Base-by-base conservation (phyloP, 1,140 invertebrate species). In the Diachasma alloeum region DNA sequence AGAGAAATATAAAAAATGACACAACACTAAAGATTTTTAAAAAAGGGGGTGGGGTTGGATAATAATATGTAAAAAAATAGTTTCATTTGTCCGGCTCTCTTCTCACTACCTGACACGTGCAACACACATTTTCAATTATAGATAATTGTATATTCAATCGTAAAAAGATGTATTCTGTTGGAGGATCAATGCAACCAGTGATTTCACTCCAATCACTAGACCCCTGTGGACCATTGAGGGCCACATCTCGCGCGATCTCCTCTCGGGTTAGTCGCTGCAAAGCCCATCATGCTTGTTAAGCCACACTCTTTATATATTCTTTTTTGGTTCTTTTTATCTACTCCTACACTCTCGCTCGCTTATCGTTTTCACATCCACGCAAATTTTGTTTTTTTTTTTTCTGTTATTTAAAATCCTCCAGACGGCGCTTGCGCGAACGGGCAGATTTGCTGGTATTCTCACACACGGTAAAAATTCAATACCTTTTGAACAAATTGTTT, bases 261-360 rank as follows among this genome's bases (percentile, higher is more conserved):
- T 73, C 76, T 81, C 70, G 81, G 81, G 87, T 89, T 89, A 89
- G 87, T 89, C 85, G 88, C 88, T 89, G 88, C 88, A 88, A 89
- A 89, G 88, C 87, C 83, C 80, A 82, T 74, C 88, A 89, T 89
- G 88, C 88, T 89, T 83, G 84, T 89, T 88, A 89, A 87, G 86
- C 85, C 68, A 88, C 84, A 87, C 81, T 85, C 82, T 81, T 81
- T 79, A 69, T 79, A 78, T 82, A 48, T 80, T 69, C 69, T 77
- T 75, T 72, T 75, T 53, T 72, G 10, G 15, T 68, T 36, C 9
- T 56, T 46, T 75, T 42, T 69, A 53, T 72, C 56, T 56, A 31
- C 22, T 66, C 74, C 5, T 74, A 72, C 69, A 69, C 59, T 48
- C 63, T 73, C 74, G 70, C 72, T 78, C 72, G 46, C 48, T 74